Base-by-base conservation (phyloP, 1,140 invertebrate species). In the Trialeurodes vaporariorum region DNA sequence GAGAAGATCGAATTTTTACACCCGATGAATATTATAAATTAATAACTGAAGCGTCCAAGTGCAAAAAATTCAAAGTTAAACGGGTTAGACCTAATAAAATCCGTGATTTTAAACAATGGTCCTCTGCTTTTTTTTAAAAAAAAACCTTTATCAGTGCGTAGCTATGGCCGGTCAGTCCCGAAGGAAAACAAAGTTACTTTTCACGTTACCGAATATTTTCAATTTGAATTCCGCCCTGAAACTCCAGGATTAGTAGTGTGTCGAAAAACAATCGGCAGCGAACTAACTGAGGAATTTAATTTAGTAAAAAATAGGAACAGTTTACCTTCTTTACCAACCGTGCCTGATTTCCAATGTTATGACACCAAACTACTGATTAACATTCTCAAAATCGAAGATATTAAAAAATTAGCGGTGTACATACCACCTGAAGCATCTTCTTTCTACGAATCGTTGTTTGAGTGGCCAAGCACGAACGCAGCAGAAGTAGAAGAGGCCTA, bases 381-480 rank as follows among this genome's bases (percentile, higher is more conserved):
- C 40, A 34, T 63, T n/a, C 40, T 63, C 27, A 63, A 63, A 63
- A 63, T 63, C 17, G 40, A 63, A 12, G 62, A 63, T 63, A 2
- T 63, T 27, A 25, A 63, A 27, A 63, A 63, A 27, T 63, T 63
- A 63, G 40, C 27, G 26, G n/a, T 27, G 40, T 26, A 63, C 26
- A 34, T 63, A 63, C 62, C 26, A 63, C 21, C 27, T 2, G 62
- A 63, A 27, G 22, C n/a, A 21, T 22, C 23, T 27, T n/a, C 27
- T 63, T 63, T 63, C 26, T 63, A 63, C 40, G 62, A 11, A 63
- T 22, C 21, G 21, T 27, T 63, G 27, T n/a, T 63, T 25, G 26
- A 63, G 62, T 63, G 26, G 62, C 62, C 26, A 34, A 59, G n/a
- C n/a, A n/a, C n/a, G n/a, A n/a, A n/a, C n/a, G n/a, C n/a, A n/a